phyloP scores from a whole-genome alignment of 2,113 vertebrate species.

The Apodemus speciosus region DNA sequence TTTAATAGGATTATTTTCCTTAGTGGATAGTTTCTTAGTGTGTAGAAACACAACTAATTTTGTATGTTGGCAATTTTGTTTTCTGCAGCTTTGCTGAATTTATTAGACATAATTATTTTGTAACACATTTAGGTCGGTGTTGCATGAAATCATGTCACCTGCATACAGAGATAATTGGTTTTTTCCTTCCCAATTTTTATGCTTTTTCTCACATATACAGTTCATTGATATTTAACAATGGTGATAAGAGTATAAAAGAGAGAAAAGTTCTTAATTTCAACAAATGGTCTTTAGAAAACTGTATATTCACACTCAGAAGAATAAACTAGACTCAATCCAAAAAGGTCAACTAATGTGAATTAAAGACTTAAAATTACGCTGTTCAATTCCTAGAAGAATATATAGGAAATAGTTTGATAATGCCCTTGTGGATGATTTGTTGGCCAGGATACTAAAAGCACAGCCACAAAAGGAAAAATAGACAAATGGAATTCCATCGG shows the following conservation, averaged over 20 bases:
- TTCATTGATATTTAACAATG: background rate
- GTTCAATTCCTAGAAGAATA: constrained; percentile 7
- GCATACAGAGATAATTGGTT: background rate
- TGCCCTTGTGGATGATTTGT: background rate
- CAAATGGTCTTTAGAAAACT: background rate
- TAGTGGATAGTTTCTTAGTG: background rate
- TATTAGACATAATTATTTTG: background rate
- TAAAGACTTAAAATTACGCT: background rate
- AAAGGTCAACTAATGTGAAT: background rate
- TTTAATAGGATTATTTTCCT: background rate
- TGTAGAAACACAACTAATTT: background rate
- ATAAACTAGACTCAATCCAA: background rate
- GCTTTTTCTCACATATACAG: background rate
- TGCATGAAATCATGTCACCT: background rate
- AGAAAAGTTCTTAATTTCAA: background rate
- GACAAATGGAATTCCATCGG: background rate
- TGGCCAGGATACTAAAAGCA: background rate
- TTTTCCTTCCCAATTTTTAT: background rate
- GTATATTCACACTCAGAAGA: background rate
- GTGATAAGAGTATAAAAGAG: background rate
- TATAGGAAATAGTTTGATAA: background rate
- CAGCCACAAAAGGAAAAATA: background rate
- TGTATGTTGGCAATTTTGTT: background rate
- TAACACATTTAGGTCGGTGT: background rate
- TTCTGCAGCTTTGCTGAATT: background rate